phyloP scores from a whole-genome alignment of 2,797 vertebrate species.

The Halcyon smyrnensis region DNA sequence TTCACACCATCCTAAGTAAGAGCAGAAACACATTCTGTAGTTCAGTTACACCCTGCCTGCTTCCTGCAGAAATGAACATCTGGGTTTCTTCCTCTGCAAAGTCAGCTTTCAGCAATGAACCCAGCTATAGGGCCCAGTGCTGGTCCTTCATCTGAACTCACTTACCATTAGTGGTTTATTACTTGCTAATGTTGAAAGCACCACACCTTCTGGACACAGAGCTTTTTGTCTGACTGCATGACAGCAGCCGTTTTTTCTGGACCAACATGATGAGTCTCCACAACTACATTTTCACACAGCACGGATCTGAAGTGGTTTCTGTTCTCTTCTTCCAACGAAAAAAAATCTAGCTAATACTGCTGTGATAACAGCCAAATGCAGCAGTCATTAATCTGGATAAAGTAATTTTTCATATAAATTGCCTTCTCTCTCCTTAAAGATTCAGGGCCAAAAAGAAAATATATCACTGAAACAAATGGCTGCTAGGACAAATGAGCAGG shows the following conservation, averaged over 20 bases:
- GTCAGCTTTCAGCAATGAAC: not conserved
- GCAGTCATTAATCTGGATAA: conserved; percentile 64
- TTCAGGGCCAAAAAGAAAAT: conserved; percentile 63
- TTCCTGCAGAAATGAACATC: not conserved
- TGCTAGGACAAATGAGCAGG: conserved; percentile 45
- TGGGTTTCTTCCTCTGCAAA: not conserved
- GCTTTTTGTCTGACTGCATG: not conserved
- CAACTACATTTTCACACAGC: not conserved
- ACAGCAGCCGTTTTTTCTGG: not conserved
- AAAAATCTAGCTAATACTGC: not conserved
- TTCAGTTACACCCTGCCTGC: not conserved
- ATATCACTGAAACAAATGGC: conserved; percentile 61
- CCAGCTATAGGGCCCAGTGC: not conserved
- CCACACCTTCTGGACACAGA: not conserved
- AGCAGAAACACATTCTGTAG: not conserved
- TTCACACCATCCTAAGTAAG: not conserved
- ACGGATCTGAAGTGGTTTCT: not conserved
- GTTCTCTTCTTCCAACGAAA: not conserved
- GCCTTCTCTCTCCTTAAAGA: conserved; percentile 42
- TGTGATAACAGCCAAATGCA: conserved; percentile 32
- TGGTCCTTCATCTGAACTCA: not conserved
- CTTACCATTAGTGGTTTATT: not conserved
- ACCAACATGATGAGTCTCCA: not conserved
- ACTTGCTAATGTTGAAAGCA: not conserved
- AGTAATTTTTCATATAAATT: conserved; percentile 73